These are phyloP conservation scores for Ametastegia equiseti DNA, from an alignment of 2,888 invertebrate genomes.

Conservation along the genomic window DNA sequence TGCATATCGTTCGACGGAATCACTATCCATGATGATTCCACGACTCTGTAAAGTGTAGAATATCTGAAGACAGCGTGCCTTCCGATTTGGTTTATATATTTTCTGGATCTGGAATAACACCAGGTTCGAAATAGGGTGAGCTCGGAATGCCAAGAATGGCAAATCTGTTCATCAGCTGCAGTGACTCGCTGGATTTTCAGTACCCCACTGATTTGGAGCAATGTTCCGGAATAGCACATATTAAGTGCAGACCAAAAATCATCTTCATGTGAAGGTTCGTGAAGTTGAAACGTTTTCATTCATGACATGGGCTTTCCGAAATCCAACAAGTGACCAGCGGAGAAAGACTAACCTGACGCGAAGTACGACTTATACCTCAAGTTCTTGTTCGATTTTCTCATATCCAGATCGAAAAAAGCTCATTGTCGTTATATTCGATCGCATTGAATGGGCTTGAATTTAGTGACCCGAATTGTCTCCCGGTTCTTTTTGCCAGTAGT, in stretches of 20 bases:
- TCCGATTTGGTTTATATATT: too few relatives aligned
- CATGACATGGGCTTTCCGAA: too few relatives aligned
- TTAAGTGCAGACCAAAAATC: too few relatives aligned
- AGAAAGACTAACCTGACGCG: too few relatives aligned
- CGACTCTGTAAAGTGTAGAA: neutral
- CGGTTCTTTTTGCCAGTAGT: conserved; percentile 3
- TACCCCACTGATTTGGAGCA: too few relatives aligned
- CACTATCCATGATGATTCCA: neutral
- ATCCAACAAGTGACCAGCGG: too few relatives aligned
- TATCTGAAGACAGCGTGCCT: neutral
- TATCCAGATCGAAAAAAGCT: neutral
- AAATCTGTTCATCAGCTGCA: neutral
- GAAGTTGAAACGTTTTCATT: too few relatives aligned
- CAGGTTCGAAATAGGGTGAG: neutral
- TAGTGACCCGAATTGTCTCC: neutral
- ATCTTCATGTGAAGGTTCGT: too few relatives aligned
- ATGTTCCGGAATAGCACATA: too few relatives aligned
- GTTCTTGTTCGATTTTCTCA: neutral
- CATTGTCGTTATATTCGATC: neutral
- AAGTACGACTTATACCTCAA: too few relatives aligned
- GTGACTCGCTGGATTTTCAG: too few relatives aligned
- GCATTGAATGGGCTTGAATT: neutral
- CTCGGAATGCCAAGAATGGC: neutral
- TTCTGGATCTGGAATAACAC: too few relatives aligned
- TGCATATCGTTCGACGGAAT: neutral